Evolutionary conservation across 2,888 invertebrate species (phyloP).

Genomic region (Abrostola triplasia): DNA sequence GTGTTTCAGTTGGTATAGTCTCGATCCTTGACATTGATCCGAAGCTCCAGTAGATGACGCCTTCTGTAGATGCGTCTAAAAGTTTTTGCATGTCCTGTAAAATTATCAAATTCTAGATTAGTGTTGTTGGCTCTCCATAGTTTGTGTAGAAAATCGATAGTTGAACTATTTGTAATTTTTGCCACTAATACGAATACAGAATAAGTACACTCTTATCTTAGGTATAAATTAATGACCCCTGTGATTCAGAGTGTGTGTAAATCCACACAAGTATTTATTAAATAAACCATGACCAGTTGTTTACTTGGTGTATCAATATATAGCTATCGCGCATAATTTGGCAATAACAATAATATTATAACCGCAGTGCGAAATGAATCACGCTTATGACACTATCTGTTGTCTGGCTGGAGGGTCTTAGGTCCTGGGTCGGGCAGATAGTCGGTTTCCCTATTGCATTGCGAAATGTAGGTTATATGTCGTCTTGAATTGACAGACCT

Average conservation of each 20-base stretch:
- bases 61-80: constrained; percentile 81
- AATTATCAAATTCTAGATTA: constrained; percentile 20
- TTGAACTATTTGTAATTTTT: too few species aligned
- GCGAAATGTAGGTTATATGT: constrained; percentile 73
- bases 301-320: neutral
- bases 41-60: constrained; percentile 89
- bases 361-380: constrained; percentile 41
- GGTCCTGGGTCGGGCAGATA: constrained; percentile 75
- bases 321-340: constrained; percentile 60
- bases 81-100: constrained; percentile 78
- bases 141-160: too few species aligned
- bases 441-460: constrained; percentile 67
- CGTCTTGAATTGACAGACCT: constrained; percentile 23
- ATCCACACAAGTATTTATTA: neutral
- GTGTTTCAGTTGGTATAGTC: constrained; percentile 81
- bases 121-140: neutral
- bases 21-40: constrained; percentile 89
- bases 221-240: too few species aligned
- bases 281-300: neutral
- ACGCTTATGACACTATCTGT: constrained; percentile 71
- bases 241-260: too few species aligned
- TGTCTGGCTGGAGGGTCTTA: constrained; percentile 67
- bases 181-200: too few species aligned
- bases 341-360: constrained; percentile 53
- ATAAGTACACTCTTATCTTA: neutral